Evolutionary conservation across 1,140 invertebrate species (phyloP).

Genomic region (Pentalonia nigronervosa): DNA sequence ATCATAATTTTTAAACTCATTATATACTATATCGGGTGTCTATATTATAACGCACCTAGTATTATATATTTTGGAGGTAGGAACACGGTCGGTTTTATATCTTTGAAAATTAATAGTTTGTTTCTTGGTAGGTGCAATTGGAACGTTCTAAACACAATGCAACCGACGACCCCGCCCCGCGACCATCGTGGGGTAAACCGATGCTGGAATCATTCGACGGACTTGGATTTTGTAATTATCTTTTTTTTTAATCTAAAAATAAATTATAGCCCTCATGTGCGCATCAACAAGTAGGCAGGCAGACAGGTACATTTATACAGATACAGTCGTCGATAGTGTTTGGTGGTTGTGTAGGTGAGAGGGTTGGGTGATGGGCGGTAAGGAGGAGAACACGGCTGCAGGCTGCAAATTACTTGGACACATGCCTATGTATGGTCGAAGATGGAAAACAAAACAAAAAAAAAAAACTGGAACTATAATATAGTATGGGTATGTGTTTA

Average conservation of each 20-base stretch:
- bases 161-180: neutral
- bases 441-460: too few species aligned
- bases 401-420: neutral
- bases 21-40: neutral
- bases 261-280: conserved; percentile 34
- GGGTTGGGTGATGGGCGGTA: neutral
- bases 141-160: conserved; percentile 17
- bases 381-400: conserved; percentile 13
- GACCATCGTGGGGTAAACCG: neutral
- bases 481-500: neutral
- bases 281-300: conserved; percentile 38
- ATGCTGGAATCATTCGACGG: neutral
- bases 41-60: neutral
- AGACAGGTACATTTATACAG: neutral
- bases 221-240: conserved; percentile 22
- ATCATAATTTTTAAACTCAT: neutral
- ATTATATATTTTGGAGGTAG: neutral
- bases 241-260: conserved; percentile 45
- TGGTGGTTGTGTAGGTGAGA: neutral
- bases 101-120: conserved; percentile 31
- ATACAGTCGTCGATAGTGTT: neutral
- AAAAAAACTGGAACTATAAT: conserved; percentile 38
- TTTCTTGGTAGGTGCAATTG: neutral
- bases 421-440: neutral
- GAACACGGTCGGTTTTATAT: neutral